Evolutionary conservation across 1,140 invertebrate genomes (phyloP).

Genomic region (Drosophila varians): DNA sequence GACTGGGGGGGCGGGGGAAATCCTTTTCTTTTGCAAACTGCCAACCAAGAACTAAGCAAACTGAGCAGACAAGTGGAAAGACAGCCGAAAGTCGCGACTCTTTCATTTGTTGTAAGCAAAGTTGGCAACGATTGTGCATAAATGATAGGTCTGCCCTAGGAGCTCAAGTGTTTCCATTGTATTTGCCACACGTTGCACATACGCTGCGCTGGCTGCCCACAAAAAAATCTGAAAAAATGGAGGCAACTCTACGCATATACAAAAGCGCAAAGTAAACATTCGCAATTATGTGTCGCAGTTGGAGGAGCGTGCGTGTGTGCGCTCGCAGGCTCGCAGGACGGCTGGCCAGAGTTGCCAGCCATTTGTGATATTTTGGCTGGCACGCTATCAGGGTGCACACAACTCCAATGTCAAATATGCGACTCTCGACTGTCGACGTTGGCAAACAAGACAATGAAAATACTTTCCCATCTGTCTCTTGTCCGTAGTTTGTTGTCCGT

Average conservation of each 20-base stretch:
- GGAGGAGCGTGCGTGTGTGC: constrained; percentile 5
- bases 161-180: constrained; percentile 46
- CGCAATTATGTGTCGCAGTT: constrained; percentile 64
- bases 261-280: constrained; percentile 61
- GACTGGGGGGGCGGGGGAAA: background rate
- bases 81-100: constrained; percentile 59
- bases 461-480: constrained; percentile 61
- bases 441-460: constrained; percentile 80
- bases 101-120: constrained; percentile 60
- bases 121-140: constrained; percentile 80
- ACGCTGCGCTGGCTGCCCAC: constrained; percentile 54
- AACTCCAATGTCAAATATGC: constrained; percentile 81
- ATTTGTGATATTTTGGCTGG: constrained; percentile 76
- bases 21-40: constrained; percentile 18
- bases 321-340: constrained; percentile 26
- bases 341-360: constrained; percentile 65
- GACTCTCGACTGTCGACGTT: constrained; percentile 58
- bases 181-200: constrained; percentile 69
- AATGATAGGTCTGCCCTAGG: constrained; percentile 56
- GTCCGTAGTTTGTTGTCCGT: background rate
- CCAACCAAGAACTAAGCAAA: constrained; percentile 30
- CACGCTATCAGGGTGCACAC: constrained; percentile 65
- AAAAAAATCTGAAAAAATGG: constrained; percentile 23
- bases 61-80: constrained; percentile 55
- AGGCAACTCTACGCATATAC: constrained; percentile 59